Base-by-base conservation (phyloP, 1,140 invertebrate species). In the Hyposmocoma kahamanoa region DNA sequence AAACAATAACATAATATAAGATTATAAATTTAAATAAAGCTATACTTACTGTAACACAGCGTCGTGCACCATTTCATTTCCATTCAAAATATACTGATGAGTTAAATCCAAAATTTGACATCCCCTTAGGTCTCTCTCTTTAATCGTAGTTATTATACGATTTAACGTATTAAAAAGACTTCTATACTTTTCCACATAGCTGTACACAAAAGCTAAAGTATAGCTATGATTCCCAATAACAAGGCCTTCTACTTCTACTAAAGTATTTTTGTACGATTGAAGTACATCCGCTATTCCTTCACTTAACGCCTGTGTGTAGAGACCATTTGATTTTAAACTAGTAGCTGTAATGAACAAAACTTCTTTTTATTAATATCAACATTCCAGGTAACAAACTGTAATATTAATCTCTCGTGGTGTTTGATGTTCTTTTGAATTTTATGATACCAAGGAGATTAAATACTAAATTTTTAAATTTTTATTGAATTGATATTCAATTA, bases 261-360 rank as follows among this genome's bases (percentile, higher is more conserved):
- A 50, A 19, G 72, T 74, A 50, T 77, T 63, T 46, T 80, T 81
- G 43, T 84, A 87, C 3, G 68, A 58, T 55, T 79, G 63, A 34
- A 87, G 54, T 4, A 87, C 72, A 59, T 86, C 83, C 22, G 76
- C 60, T 11, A 87, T 70, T 1, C 84, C 86, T 64, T 87, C 86
- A 56, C 83, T 83, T 1, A 87, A 42, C 1, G 84, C 82, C 74
- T 87, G 86, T 3, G 73, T 72, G 54, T 86, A 87, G 13, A 85
- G 46, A n/a, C 83, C 81, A 60, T 60, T 71, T 3, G 58, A 65
- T 49, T 54, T 73, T n/a, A n/a, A n/a, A n/a, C n/a, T n/a, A n/a
- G n/a, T n/a, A 36, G 51, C 67, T 78, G 46, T 11, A 62, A 59
- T 28, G 22, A 11, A 50, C 17, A 50, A 54, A 59, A 4, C 10